Evolutionary conservation across 2,797 vertebrate species (phyloP).

Genomic region (Meriones psammophilus): DNA sequence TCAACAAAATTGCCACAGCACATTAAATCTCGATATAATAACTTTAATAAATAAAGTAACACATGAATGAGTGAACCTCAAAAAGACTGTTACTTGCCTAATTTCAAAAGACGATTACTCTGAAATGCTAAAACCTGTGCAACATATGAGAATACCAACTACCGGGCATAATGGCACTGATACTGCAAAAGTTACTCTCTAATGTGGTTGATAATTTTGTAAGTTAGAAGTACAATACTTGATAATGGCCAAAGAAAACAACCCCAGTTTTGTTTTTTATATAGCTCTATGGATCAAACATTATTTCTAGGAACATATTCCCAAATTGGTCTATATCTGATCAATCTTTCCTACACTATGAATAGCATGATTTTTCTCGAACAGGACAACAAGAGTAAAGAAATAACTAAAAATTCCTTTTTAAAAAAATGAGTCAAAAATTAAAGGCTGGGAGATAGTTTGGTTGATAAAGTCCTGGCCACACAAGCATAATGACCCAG

Average conservation of each 20-base stretch:
- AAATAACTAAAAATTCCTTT: background rate
- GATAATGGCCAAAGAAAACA: conserved; percentile 56
- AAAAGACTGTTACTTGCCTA: conserved; percentile 19
- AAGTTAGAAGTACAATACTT: conserved; percentile 38
- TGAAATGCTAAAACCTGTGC: conserved; percentile 16
- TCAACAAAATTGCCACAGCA: conserved; percentile 38
- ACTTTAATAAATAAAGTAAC: background rate
- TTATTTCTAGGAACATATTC: conserved; percentile 37
- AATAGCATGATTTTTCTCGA: conserved; percentile 46
- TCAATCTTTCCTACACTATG: conserved; percentile 32
- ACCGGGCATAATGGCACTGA: background rate
- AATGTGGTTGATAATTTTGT: background rate
- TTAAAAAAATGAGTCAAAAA: background rate
- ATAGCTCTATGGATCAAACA: conserved; percentile 31
- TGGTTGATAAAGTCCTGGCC: background rate
- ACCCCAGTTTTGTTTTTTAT: conserved; percentile 2
- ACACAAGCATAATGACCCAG: background rate
- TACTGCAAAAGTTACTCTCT: background rate
- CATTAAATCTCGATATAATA: conserved; percentile 12
- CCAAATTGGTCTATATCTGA: background rate
- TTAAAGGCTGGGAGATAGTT: background rate
- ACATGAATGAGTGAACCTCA: conserved; percentile 38
- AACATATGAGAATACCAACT: background rate
- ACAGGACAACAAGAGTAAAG: background rate
- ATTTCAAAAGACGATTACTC: conserved; percentile 50